These are phyloP conservation scores for Scaeva pyrastri DNA, from an alignment of 2,888 invertebrate species.

Conservation along the genomic window DNA sequence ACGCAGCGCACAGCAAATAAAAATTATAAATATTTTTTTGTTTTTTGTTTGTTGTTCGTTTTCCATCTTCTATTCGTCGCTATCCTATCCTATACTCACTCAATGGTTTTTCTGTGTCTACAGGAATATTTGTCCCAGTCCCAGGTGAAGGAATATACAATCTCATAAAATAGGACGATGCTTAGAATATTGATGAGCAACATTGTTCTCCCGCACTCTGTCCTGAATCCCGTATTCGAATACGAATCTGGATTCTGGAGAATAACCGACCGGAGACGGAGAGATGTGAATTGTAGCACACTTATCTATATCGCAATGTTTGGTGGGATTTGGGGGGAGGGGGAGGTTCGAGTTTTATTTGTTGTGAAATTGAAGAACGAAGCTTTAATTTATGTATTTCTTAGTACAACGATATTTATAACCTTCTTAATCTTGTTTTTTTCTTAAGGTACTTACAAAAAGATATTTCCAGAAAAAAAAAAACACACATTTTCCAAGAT, in stretches of 20 bases:
- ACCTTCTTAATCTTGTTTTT: conserved; percentile 1
- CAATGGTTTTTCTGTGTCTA: background rate
- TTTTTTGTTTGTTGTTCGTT: background rate
- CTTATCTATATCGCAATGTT: conserved; percentile 8
- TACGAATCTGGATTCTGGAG: no score
- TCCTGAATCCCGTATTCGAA: no score
- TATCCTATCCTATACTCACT: no score
- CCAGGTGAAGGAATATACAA: conserved; percentile 69
- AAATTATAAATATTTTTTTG: conserved; percentile 7
- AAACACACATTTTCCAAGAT: conserved; percentile 11
- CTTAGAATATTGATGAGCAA: conserved; percentile 64
- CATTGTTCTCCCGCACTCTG: background rate
- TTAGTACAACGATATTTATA: conserved; percentile 28
- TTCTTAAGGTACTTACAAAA: background rate
- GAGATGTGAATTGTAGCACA: conserved; percentile 21
- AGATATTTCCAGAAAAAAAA: conserved; percentile 6
- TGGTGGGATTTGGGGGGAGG: conserved; percentile 3
- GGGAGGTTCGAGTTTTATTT: conserved; percentile 26
- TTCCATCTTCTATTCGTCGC: background rate
- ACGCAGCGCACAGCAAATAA: background rate
- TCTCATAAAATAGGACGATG: conserved; percentile 63
- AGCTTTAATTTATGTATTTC: conserved; percentile 45
- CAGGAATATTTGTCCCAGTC: conserved; percentile 56
- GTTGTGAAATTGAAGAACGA: conserved; percentile 27
- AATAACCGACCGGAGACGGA: no score